Evolutionary conservation across 1,140 invertebrate species (phyloP), one percentile per base, ranked within the genome.

Genomic region (Euwallacea fornicatus): DNA sequence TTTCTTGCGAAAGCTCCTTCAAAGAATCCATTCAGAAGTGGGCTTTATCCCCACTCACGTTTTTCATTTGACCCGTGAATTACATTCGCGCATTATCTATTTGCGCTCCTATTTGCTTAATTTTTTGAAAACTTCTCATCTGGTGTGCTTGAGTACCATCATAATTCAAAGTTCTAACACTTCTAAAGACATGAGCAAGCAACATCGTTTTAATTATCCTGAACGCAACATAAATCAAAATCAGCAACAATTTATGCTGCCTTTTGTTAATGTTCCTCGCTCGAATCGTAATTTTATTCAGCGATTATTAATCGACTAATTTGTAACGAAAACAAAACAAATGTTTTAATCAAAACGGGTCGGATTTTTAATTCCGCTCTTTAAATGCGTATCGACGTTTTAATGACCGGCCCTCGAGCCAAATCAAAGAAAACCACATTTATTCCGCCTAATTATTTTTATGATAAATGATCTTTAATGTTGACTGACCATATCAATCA

Each of bases 401-500:
- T 61, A 69, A 69, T 62, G 67, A 53, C 10, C 16, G 11, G 67
- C 67, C 67, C 67, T 62, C 44, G 7, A 42, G 67, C 67, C 44
- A 54, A 62, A 69, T 69, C 67, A 62, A 59, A 60, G 58, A 61
- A 61, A 50, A 13, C 56, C 56, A 62, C 47, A 62, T 69, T 69
- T 60, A 69, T 69, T 62, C 67, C 59, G 46, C 46, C 67, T 69
- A 69, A 69, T 69, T 69, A 69, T 69, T 69, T 69, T 69, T 69
- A 62, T 69, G 67, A 69, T 69, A 69, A 69, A 69, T 69, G 67
- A 69, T 69, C 58, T 42, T 54, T 54, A 53, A 62, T 50, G 47
- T 50, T 61, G 67, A 61, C 67, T 62, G 67, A 62, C 67, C 67
- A 62, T 69, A 69, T 69, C 59, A 69, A 69, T 69, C 67, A 69